Percentiles rank a stretch among this genome's conserved stretches.
Evolutionary conservation across 2,888 invertebrate genomes (phyloP).

Genomic region (Caenorhabditis wallacei): DNA sequence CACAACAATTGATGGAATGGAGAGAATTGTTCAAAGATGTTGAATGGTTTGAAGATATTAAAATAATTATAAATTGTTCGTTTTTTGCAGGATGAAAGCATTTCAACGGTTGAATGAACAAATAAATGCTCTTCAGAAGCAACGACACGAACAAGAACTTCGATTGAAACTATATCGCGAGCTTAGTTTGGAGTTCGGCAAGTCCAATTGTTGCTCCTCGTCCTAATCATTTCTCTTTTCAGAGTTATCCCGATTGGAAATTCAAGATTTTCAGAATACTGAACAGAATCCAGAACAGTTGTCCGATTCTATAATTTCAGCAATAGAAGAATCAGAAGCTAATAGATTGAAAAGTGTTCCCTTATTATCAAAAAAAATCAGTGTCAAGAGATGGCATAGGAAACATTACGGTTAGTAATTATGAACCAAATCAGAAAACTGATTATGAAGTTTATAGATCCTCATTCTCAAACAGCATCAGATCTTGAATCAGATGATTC

Average conservation of each 20-base stretch:
- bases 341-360: constrained; percentile 39
- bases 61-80: background rate
- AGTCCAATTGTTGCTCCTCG: background rate
- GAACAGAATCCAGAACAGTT: background rate
- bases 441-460: background rate
- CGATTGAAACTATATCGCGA: constrained; percentile 11
- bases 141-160: constrained; percentile 7
- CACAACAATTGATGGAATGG: constrained; percentile 52
- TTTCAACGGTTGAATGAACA: constrained; percentile 20
- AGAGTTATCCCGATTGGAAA: constrained; percentile 21
- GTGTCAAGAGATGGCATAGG: constrained; percentile 36
- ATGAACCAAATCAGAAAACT: background rate
- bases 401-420: constrained; percentile 32
- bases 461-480: background rate
- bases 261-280: background rate
- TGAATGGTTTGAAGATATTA: constrained; percentile 27
- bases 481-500: constrained; percentile 24
- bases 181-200: constrained; percentile 19
- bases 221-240: background rate
- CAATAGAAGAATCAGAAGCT: constrained; percentile 4
- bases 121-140: constrained; percentile 7
- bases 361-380: constrained; percentile 28
- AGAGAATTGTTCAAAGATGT: constrained; percentile 44
- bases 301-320: background rate
- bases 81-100: constrained; percentile 32